Evolutionary conservation across 2,113 vertebrate genomes (phyloP).

Genomic region (Aleadryas rufinucha): DNA sequence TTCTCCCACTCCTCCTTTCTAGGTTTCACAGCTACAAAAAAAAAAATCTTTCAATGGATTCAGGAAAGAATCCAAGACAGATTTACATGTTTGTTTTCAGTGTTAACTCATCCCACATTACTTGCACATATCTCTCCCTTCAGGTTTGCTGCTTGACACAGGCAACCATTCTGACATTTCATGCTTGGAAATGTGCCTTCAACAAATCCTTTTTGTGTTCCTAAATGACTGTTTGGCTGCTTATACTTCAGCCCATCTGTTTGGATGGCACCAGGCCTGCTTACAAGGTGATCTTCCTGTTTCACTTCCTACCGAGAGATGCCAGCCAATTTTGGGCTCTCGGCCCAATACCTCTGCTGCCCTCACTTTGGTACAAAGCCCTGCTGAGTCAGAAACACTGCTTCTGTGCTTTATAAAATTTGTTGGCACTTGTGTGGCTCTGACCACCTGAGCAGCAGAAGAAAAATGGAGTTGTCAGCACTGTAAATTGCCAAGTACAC

Average conservation of each 20-base stretch:
- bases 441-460: not conserved
- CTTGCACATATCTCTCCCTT: not conserved
- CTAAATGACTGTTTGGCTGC: slow-evolving; percentile 4
- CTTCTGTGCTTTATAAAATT: not conserved
- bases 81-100: slow-evolving; percentile 1
- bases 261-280: slow-evolving; percentile 44
- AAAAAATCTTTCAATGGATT: not conserved
- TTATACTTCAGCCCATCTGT: slow-evolving; percentile 41
- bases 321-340: not conserved
- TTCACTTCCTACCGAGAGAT: not conserved
- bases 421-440: not conserved
- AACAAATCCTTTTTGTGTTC: slow-evolving; percentile 26
- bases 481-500: not conserved
- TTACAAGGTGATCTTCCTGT: slow-evolving; percentile 60
- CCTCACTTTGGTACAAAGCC: not conserved
- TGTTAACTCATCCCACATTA: not conserved
- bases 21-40: not conserved
- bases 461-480: not conserved
- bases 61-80: slow-evolving; percentile 25
- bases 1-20: not conserved
- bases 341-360: not conserved
- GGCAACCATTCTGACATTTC: slow-evolving; percentile 2
- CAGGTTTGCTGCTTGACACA: not conserved
- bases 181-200: slow-evolving; percentile 1
- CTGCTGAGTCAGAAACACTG: not conserved